Conservation (phyloP, 1,140 invertebrate genomes). For the Drosophila obscura region DNA sequence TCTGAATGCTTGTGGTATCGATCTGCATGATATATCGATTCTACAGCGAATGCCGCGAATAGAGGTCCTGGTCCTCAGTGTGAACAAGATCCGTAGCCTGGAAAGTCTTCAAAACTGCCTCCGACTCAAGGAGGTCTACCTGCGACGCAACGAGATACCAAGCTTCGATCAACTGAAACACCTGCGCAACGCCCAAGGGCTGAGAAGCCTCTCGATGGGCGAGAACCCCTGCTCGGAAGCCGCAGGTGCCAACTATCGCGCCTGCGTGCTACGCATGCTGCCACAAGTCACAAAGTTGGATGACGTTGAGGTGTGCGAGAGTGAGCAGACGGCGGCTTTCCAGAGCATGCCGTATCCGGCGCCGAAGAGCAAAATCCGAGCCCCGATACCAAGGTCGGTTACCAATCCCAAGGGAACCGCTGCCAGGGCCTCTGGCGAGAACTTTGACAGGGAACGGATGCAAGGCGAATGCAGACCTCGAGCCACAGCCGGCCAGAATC, state of each 20-base stretch:
- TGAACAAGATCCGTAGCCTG: conserved; percentile 10
- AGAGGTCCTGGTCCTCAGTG: conserved; percentile 20
- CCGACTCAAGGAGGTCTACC: conserved; percentile 15
- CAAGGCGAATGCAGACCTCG: background rate
- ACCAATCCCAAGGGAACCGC: background rate
- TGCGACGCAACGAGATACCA: conserved; percentile 3
- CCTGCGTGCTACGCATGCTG: conserved; percentile 22
- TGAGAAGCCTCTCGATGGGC: conserved; percentile 8
- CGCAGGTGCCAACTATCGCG: conserved; percentile 7
- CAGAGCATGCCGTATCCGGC: background rate
- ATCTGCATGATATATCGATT: conserved; percentile 17
- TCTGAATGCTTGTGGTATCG: conserved; percentile 14
- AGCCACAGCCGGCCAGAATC: background rate
- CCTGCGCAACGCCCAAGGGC: background rate
- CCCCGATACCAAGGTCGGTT: background rate
- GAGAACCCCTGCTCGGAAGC: conserved; percentile 16
- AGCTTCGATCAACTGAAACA: conserved; percentile 9
- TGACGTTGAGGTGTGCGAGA: background rate
- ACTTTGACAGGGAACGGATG: background rate
- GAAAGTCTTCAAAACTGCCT: conserved; percentile 7
- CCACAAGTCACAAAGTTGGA: conserved; percentile 18
- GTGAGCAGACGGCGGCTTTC: conserved; percentile 9
- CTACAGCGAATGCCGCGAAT: conserved; percentile 5
- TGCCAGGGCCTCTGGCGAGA: background rate
- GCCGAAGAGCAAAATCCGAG: background rate